A percentile compares a stretch with the other conserved stretches of the same genome.
phyloP scores from a whole-genome alignment of 2,888 invertebrate genomes.

The Chrysolina haemoptera region DNA sequence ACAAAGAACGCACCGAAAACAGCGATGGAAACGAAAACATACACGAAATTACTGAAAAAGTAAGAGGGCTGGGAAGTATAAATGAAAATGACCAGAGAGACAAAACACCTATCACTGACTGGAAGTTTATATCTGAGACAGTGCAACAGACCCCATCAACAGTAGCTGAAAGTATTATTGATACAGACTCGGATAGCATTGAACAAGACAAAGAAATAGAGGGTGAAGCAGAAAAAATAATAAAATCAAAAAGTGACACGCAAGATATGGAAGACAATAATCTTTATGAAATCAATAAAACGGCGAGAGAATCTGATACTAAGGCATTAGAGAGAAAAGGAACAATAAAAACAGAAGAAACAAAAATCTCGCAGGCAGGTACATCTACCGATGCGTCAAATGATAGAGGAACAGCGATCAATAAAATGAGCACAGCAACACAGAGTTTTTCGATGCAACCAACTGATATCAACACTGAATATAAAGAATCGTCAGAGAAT shows the following conservation, averaged over 20 bases:
- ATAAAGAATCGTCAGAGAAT: too few relatives aligned
- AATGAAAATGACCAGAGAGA: neutral
- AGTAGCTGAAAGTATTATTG: neutral
- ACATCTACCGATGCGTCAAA: neutral
- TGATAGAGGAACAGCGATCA: neutral
- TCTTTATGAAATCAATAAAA: too few relatives aligned
- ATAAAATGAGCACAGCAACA: too few relatives aligned
- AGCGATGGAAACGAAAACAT: neutral
- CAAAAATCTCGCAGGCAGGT: neutral
- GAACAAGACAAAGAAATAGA: neutral
- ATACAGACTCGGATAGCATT: neutral
- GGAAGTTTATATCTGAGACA: neutral
- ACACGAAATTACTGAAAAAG: neutral
- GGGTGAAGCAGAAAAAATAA: neutral
- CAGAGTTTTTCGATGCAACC: too few relatives aligned
- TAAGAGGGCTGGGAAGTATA: too few relatives aligned
- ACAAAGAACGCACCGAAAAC: neutral
- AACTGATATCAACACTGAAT: too few relatives aligned
- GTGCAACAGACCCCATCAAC: neutral
- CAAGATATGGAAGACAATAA: neutral
- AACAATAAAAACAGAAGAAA: neutral
- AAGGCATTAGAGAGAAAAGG: neutral
- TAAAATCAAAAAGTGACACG: neutral
- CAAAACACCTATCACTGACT: neutral
- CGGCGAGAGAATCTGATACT: too few relatives aligned